phyloP scores from a whole-genome alignment of 2,113 vertebrate species.

The Protobothrops mucrosquamatus region DNA sequence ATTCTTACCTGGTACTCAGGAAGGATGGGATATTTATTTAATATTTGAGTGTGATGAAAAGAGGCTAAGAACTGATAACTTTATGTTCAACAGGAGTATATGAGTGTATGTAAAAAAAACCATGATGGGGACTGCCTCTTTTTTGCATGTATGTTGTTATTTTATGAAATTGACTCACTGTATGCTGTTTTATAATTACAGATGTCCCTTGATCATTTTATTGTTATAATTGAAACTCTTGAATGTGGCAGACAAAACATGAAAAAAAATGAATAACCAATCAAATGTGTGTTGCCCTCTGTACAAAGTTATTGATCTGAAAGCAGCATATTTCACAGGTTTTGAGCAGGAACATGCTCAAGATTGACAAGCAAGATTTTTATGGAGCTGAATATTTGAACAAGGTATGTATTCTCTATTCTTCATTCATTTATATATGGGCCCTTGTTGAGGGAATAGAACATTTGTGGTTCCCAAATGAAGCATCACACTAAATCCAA shows the following conservation, averaged over 20 bases:
- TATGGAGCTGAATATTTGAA: neutral
- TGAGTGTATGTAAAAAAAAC: neutral
- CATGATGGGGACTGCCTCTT: neutral
- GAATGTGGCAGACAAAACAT: neutral
- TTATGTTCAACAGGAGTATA: neutral
- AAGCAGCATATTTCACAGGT: neutral
- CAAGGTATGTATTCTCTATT: neutral
- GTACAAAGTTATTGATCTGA: neutral
- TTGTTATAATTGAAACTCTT: neutral
- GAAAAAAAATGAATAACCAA: neutral
- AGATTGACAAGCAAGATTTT: neutral
- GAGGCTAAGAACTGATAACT: neutral
- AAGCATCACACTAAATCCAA: neutral
- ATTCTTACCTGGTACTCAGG: conserved; percentile 7
- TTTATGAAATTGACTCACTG: neutral
- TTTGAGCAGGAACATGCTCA: neutral
- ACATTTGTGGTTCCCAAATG: neutral
- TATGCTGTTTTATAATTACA: neutral
- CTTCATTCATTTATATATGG: neutral
- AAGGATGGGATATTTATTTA: neutral
- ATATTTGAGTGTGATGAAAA: neutral
- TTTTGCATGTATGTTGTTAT: neutral
- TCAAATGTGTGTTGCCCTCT: neutral
- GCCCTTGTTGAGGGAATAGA: neutral
- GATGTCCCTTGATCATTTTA: neutral